Conservation (phyloP, 1,140 invertebrate genomes). For the Caenorhabditis elegans region WBcel235 BX284606.5:3102001-3102500, state of each 20-base stretch:
- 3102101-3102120: neutral
- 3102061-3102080: neutral
- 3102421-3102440: too few species aligned
- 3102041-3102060: neutral
- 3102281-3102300: neutral
- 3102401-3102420: too few species aligned
- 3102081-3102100: neutral
- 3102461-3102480: too few species aligned
- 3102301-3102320: neutral
- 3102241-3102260: neutral
- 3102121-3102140: neutral
- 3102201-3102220: neutral
- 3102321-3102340: too few species aligned
- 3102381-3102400: too few species aligned
- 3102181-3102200: neutral
- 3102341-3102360: too few species aligned
- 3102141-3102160: neutral
- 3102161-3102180: neutral
- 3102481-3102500: too few species aligned
- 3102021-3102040: neutral
- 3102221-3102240: neutral
- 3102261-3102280: neutral
- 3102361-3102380: too few species aligned
- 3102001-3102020: neutral
- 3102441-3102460: too few species aligned